Evolutionary conservation across 2,797 vertebrate species (phyloP).

Genomic region (Bradypus variegatus): DNA sequence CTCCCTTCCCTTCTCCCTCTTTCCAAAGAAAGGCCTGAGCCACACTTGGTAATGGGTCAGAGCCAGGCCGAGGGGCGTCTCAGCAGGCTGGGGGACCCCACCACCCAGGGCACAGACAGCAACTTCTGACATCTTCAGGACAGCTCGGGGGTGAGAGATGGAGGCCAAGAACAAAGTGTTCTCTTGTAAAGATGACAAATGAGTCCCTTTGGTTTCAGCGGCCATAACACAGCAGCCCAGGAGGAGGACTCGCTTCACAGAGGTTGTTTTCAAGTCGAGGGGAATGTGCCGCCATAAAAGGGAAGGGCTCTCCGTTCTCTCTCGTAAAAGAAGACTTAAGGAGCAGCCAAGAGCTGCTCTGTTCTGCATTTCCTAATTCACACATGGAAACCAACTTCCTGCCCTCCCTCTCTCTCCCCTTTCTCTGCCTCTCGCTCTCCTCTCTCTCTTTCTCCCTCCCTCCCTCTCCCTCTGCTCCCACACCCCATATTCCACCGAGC

Average conservation of each 20-base stretch:
- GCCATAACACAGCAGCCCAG: neutral
- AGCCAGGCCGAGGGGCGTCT: no score
- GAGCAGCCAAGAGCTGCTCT: neutral
- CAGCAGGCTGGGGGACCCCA: no score
- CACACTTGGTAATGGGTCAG: no score
- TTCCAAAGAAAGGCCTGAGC: no score
- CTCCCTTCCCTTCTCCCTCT: no score
- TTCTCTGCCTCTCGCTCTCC: neutral
- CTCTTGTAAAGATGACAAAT: neutral
- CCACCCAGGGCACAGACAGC: neutral
- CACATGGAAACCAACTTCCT: no score
- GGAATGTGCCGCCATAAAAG: neutral
- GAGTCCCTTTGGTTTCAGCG: neutral
- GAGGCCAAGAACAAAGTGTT: neutral
- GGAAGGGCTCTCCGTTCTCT: neutral
- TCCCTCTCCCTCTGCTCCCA: neutral
- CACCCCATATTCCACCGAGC: neutral
- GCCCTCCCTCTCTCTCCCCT: neutral
- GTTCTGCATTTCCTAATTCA: neutral
- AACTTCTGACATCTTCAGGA: neutral
- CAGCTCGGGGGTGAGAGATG: no score
- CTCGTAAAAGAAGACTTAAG: neutral
- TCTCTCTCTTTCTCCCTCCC: neutral
- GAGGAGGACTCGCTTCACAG: rapidly evolving
- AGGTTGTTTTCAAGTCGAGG: neutral